phyloP scores from a whole-genome alignment of 2,113 vertebrate species.

The Calypte anna region DNA sequence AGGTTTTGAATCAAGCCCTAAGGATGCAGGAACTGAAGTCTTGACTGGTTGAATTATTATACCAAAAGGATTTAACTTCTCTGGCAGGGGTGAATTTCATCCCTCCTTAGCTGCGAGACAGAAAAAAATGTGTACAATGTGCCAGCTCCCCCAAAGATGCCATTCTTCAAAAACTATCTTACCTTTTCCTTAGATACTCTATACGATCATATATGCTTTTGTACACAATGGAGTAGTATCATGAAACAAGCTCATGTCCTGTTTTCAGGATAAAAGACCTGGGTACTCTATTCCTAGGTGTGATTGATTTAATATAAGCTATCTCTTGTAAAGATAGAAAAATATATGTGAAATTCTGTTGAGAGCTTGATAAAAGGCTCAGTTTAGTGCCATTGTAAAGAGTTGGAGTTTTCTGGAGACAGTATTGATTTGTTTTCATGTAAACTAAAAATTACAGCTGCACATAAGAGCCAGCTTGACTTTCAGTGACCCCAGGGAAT shows the following conservation, averaged over 20 bases:
- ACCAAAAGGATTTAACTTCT: slow-evolving; percentile 34
- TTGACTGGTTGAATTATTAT: slow-evolving; percentile 43
- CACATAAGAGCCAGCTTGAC: background rate
- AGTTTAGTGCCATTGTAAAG: slow-evolving; percentile 13
- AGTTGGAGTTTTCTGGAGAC: background rate
- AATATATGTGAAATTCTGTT: slow-evolving; percentile 34
- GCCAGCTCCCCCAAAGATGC: background rate
- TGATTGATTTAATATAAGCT: background rate
- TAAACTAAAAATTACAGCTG: slow-evolving; percentile 53
- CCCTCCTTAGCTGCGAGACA: background rate
- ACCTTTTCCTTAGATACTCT: background rate
- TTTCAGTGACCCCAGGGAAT: slow-evolving; percentile 33
- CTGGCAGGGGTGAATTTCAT: slow-evolving; percentile 30
- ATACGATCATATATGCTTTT: background rate
- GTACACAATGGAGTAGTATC: background rate
- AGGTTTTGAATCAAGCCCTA: slow-evolving; percentile 51
- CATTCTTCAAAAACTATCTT: background rate
- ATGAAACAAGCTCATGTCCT: background rate
- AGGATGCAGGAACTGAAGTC: slow-evolving; percentile 3
- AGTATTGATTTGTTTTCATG: slow-evolving; percentile 57
- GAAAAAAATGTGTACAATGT: background rate
- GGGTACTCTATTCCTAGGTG: background rate
- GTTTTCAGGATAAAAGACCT: background rate
- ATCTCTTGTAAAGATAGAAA: slow-evolving; percentile 17
- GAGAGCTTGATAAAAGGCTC: slow-evolving; percentile 40